Percentiles rank a stretch among this genome's conserved stretches.
phyloP scores from a whole-genome alignment of 1,140 invertebrate genomes.

The Aphaenogaster ashmeadi region DNA sequence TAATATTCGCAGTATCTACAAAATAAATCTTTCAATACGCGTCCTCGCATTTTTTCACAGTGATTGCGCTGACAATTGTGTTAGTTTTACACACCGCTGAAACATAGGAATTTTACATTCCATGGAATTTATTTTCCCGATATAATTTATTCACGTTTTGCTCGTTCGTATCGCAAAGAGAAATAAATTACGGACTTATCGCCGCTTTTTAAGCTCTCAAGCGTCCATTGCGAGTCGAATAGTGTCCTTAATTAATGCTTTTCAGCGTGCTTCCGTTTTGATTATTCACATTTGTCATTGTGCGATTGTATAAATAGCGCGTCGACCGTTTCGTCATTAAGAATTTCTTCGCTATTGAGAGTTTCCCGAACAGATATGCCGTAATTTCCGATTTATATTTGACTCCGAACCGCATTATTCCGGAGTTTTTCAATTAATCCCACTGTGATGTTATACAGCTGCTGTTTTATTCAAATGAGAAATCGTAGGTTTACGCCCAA shows the following conservation, averaged over 20 bases:
- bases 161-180: constrained; percentile 6
- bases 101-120: constrained; percentile 4
- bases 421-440: constrained; percentile 74
- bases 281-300: constrained; percentile 39
- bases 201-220: constrained; percentile 17
- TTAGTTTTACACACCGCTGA: constrained; percentile 14
- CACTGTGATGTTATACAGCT: constrained; percentile 37
- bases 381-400: constrained; percentile 61
- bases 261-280: constrained; percentile 11
- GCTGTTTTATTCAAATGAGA: constrained; percentile 65
- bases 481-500: constrained; percentile 60
- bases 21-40: constrained; percentile 26
- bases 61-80: background rate
- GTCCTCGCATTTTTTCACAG: constrained; percentile 1
- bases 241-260: constrained; percentile 23
- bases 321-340: constrained; percentile 12
- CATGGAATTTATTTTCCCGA: constrained; percentile 16
- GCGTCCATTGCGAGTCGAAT: constrained; percentile 2
- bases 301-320: constrained; percentile 22
- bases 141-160: constrained; percentile 14
- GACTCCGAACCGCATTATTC: constrained; percentile 35
- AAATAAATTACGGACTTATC: constrained; percentile 54
- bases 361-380: background rate
- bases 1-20: background rate
- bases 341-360: constrained; percentile 23